Conservation (phyloP, 2,113 vertebrate species). For the Toxotes jaculatrix region DNA sequence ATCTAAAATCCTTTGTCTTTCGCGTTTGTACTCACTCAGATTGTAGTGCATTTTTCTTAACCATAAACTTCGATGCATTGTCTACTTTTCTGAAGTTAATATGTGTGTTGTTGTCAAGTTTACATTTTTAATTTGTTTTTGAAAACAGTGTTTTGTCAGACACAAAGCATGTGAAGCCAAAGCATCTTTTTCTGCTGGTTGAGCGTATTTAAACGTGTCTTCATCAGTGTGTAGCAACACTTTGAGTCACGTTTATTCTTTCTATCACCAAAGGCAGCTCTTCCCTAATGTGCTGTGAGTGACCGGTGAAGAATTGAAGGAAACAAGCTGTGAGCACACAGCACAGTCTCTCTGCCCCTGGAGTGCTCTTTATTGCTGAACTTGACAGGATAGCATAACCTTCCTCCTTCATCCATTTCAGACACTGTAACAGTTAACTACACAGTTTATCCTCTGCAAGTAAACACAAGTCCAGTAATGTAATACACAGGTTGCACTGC, state of each 20-base stretch:
- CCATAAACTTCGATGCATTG: neutral
- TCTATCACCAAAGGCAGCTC: neutral
- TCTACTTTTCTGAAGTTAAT: neutral
- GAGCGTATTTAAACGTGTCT: neutral
- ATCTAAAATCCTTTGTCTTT: neutral
- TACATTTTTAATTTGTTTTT: neutral
- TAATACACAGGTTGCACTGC: constrained; percentile 6
- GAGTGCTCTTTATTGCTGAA: constrained; percentile 51
- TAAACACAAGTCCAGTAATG: constrained; percentile 34
- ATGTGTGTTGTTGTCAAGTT: neutral
- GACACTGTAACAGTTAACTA: constrained; percentile 15
- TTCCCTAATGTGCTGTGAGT: neutral
- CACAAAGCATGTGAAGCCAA: neutral
- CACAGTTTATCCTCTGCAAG: neutral
- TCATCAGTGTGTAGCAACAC: neutral
- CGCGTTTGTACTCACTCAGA: neutral
- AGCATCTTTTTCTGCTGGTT: neutral
- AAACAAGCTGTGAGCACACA: constrained; percentile 9
- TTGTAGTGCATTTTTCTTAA: neutral
- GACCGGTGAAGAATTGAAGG: constrained; percentile 12
- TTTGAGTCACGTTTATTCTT: neutral
- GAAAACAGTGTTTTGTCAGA: neutral
- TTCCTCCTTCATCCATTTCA: constrained; percentile 19
- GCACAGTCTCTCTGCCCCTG: neutral
- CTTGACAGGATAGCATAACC: constrained; percentile 40